Conservation (phyloP, 2,113 vertebrate species). For the Neofelis nebulosa region DNA sequence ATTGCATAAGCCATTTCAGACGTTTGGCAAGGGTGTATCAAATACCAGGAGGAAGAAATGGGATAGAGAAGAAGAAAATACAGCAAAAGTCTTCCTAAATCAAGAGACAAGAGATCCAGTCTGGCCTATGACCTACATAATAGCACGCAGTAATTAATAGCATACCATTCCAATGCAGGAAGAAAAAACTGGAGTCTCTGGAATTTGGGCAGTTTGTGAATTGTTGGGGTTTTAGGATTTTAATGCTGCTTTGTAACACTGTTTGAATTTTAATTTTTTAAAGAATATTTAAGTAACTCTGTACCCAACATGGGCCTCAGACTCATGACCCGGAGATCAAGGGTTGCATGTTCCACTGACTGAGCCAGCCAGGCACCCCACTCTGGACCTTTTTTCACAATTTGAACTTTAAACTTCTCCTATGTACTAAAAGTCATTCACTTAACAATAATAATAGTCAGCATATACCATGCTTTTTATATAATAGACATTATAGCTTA, state of each 20-base stretch:
- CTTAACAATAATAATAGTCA: neutral
- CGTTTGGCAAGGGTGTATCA: neutral
- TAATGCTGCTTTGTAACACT: neutral
- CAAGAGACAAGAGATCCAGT: neutral
- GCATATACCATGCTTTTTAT: neutral
- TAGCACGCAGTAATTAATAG: neutral
- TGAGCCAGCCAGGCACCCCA: neutral
- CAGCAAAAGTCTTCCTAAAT: neutral
- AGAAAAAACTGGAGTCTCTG: neutral
- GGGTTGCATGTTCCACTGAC: neutral
- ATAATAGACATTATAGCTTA: neutral
- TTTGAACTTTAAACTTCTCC: neutral
- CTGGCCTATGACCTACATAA: too few relatives aligned
- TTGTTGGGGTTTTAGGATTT: neutral
- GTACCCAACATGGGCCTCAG: neutral
- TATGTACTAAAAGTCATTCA: neutral
- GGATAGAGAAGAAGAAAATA: neutral
- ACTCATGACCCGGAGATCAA: neutral
- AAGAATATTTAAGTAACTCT: neutral
- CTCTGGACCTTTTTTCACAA: neutral
- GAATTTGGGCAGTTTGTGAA: neutral
- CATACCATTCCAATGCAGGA: neutral
- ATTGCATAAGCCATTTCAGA: neutral
- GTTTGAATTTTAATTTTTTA: neutral
- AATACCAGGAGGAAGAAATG: neutral